These are phyloP conservation scores for Actinostola sp. DNA, from an alignment of 92 coral and sea anemone genomes.

Conservation along the genomic window DNA sequence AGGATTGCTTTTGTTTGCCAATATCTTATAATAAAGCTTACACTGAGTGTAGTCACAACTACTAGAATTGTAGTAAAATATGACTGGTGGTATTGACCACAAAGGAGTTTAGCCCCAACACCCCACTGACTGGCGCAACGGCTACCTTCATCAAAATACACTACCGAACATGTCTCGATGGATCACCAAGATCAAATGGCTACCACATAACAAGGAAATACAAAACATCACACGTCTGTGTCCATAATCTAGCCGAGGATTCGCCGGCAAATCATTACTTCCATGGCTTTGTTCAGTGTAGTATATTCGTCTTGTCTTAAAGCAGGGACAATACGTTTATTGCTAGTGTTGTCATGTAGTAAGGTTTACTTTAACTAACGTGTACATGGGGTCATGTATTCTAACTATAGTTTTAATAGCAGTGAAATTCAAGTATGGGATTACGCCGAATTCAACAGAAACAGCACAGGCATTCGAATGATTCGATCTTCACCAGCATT, in stretches of 20 bases:
- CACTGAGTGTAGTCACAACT: conserved; percentile 35
- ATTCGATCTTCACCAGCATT: conserved; percentile 9
- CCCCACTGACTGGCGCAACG: conserved; percentile 28
- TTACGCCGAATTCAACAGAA: conserved; percentile 20
- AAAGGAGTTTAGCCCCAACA: conserved; percentile 63
- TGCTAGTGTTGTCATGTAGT: conserved; percentile 32
- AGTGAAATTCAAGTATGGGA: conserved; percentile 27
- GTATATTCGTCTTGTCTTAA: conserved; percentile 16
- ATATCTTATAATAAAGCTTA: conserved; percentile 27
- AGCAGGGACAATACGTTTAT: conserved; percentile 30
- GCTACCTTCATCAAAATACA: conserved; percentile 11
- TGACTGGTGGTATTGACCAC: conserved; percentile 83
- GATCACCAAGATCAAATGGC: conserved; percentile 17
- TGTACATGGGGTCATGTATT: conserved; percentile 1
- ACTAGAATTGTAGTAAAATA: conserved; percentile 40
- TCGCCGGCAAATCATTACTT: conserved; percentile 17
- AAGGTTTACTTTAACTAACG: conserved; percentile 23
- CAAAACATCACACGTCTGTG: too few species aligned
- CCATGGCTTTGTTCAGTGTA: conserved; percentile 5
- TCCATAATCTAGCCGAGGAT: conserved; percentile 13
- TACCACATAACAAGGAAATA: conserved; percentile 12
- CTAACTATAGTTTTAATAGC: not conserved
- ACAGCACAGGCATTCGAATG: conserved; percentile 13
- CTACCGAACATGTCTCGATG: conserved; percentile 10
- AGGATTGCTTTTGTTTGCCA: conserved; percentile 21